Base-by-base conservation (phyloP, 2,888 invertebrate species). In the Pemphredon lugubris region DNA sequence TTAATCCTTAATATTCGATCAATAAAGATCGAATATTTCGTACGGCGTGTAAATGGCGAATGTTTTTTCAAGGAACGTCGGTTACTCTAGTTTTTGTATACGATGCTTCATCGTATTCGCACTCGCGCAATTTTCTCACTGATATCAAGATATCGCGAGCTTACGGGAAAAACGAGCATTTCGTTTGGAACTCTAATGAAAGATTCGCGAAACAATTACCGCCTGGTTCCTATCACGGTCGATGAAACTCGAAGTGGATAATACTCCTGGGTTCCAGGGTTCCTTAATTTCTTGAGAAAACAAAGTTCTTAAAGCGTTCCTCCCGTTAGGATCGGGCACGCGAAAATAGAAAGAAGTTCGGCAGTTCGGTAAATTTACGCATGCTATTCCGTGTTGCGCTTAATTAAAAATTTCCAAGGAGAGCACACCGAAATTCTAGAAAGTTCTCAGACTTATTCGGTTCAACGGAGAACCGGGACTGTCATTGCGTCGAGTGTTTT, bases 401-500 rank as follows among this genome's bases (percentile, higher is more conserved):
- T 53, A 53, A 53, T 53, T 53, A 53, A 39, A 39, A 39, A 39
- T 23, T 53, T 39, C 39, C 21, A 14, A 23, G 23, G 13, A 13
- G 14, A n/a, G 20, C 23, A 26, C 13, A 16, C 20, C 23, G 14
- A 13, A 40, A 23, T 53, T n/a, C 44, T 20, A 20, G 44, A 23
- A 45, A 45, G 44, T 45, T 21, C 44, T 23, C 23, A 9, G 44
- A n/a, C 44, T 45, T 40, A 14, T 3, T 26, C 20, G 23, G 3
- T 23, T 23, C 44, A 2, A 20, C 21, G 16, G 42, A 16, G 20
- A 7, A 45, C 21, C n/a, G 45, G 13, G 47, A 47, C 54, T 42
- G 54, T 53, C 53, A 26, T 7, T 26, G 26, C 13, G 30, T 54
- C 39, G 42, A 54, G 40, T 54, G 39, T 40, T 42, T 54, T 20